A percentile compares a stretch with the other conserved stretches of the same genome.
Evolutionary conservation across 1,140 invertebrate species (phyloP).

Genomic region (fruit fly (Drosophila melanogaster)): DNA sequence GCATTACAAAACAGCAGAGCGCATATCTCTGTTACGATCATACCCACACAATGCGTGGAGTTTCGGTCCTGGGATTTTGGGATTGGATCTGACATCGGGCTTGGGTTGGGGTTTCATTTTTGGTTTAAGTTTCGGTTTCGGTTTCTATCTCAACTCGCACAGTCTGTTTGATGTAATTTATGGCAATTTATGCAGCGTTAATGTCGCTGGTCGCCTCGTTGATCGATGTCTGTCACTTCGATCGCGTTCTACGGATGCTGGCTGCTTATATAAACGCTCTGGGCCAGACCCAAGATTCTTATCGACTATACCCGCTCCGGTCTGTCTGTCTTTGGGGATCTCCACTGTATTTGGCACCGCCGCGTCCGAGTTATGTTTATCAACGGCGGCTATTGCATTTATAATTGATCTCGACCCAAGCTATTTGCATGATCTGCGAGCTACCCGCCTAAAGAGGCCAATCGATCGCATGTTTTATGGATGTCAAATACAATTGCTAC

Average conservation of each 20-base stretch:
- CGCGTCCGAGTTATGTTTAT: slow-evolving; percentile 65
- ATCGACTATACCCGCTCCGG: slow-evolving; percentile 31
- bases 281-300: slow-evolving; percentile 64
- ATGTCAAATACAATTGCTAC: slow-evolving; percentile 79
- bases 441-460: slow-evolving; percentile 75
- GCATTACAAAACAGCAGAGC: slow-evolving; percentile 52
- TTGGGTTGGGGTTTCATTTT: slow-evolving; percentile 8
- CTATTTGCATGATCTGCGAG: slow-evolving; percentile 73
- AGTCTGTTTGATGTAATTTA: slow-evolving; percentile 69
- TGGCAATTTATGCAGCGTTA: slow-evolving; percentile 84
- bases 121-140: slow-evolving; percentile 19
- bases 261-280: slow-evolving; percentile 73
- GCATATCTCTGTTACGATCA: slow-evolving; percentile 53
- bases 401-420: slow-evolving; percentile 66
- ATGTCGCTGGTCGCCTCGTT: slow-evolving; percentile 75
- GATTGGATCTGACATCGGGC: not conserved
- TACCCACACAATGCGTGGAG: slow-evolving; percentile 59
- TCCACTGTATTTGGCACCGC: slow-evolving; percentile 75
- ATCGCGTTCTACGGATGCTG: slow-evolving; percentile 69
- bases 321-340: slow-evolving; percentile 49
- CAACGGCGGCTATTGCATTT: slow-evolving; percentile 69
- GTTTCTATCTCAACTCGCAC: slow-evolving; percentile 27
- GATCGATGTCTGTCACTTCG: slow-evolving; percentile 79
- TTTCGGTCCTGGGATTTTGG: slow-evolving; percentile 20
- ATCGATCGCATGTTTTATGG: slow-evolving; percentile 81